Evolutionary conservation across 2,797 vertebrate genomes (phyloP), one percentile per base, ranked within the genome.

Genomic region (Bradypus variegatus): DNA sequence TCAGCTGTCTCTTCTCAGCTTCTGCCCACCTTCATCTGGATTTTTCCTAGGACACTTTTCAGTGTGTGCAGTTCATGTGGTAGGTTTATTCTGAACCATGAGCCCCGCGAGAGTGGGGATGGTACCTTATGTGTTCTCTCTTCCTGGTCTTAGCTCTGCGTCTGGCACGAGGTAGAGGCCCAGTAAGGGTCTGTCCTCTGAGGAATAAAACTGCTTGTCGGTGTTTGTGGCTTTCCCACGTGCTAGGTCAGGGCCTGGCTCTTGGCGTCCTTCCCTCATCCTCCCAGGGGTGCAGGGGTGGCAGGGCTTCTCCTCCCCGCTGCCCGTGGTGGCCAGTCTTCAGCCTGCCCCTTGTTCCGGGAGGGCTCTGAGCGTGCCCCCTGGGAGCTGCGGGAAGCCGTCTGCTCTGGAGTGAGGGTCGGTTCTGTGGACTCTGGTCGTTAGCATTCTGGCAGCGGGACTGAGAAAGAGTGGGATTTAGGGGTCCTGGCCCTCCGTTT

Each of bases 331-430:
- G 9, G 6, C n/a, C 14, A 0, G 9, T 53, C 64, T 19, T 13
- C 36, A 64, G 33, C n/a, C 38, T 21, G 41, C 19, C 31, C 10
- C 12, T 2, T 1, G 9, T 25, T 18, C 6, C 16, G 5, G 6
- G 25, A 1, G 53, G n/a, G 29, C 4, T 27, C 23, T 1, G 31
- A 33, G 6, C 7, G 4, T 27, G 1, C 41, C 16, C n/a, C 15
- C 73, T 23, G 21, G 5, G 81, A 38, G 41, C 21, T 0, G 0
- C 0, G 0, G 1, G 19, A 64, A 73, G 31, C 29, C 13, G 3
- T 53, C 3, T 29, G 8, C 29, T 87, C 2, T 1, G 1, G 5
- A 5, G 23, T 2, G 15, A 55, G 2, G 3, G 3, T 15, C n/a
- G 31, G 23, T 36, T 27, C 38, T 41, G 0, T 15, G 55, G 25